Evolutionary conservation across 2,113 vertebrate species (phyloP), one percentile per base, ranked within the genome.

Genomic region (Xenopus laevis): DNA sequence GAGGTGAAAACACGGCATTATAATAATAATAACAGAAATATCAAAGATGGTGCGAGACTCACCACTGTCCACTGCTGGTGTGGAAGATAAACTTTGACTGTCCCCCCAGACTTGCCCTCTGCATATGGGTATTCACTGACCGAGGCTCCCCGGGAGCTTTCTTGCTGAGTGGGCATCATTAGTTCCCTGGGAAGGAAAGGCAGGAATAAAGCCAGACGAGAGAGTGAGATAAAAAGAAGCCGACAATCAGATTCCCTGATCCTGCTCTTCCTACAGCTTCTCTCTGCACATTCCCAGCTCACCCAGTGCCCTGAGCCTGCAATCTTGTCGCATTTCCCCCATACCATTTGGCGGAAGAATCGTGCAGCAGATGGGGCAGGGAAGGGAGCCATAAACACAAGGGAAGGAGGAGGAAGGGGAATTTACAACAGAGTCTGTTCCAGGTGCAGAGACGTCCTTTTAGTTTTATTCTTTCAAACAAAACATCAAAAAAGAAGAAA

Each of bases 61-160:
- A 96, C 95, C 93, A 96, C 95, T 3, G 95, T 96, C 80, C 94
- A 92, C 80, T 96, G 95, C 81, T 96, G 94, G 81, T 96, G 95
- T 69, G 95, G 95, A 74, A 96, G 90, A 86, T 90, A 95, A 83
- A 96, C 95, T 65, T 95, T 89, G 78, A 96, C 94, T 21, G 95
- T 96, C 46, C 94, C 91, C 60, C 94, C 89, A 65, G 90, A 88
- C 69, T 90, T 87, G 89, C 17, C 86, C 80, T 75, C 72, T 4
- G 79, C 87, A 90, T 82, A 87, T 87, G 5, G 89, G 90, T 81
- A 91, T 92, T 1, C 89, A 89, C 81, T 94, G 93, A 0, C 72
- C 59, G 77, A 79, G 68, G 2, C 81, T 78, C 60, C 68, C 53
- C 78, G 78, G 33, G 76, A 66, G 69, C 16, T 10, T 71, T 71